Evolutionary conservation across 92 coral and sea anemone genomes (phyloP).

Genomic region (Porites cylindrica): DNA sequence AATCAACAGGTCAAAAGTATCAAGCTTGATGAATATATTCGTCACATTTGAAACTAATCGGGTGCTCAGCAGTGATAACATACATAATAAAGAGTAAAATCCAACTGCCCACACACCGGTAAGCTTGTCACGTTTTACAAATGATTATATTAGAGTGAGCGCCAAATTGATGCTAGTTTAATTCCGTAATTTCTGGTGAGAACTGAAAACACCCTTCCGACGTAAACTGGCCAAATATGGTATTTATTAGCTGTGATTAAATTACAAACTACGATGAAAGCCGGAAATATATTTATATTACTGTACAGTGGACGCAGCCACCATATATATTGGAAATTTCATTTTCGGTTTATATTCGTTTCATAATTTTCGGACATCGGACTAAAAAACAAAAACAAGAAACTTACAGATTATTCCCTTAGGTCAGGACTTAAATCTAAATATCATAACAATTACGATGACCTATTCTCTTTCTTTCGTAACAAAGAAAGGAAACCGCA

Average conservation of each 20-base stretch:
- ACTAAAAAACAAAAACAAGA: background rate
- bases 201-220: constrained; percentile 6
- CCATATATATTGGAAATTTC: background rate
- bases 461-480: background rate
- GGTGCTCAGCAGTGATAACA: background rate
- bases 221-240: background rate
- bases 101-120: background rate
- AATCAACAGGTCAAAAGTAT: background rate
- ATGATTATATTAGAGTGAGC: background rate
- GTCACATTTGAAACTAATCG: constrained; percentile 3
- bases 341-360: background rate
- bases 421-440: background rate
- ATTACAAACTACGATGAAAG: background rate
- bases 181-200: constrained; percentile 9
- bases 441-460: background rate
- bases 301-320: background rate
- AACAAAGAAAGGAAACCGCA: background rate
- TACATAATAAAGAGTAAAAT: background rate
- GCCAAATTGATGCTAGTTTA: background rate
- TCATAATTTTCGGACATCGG: background rate
- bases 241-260: background rate
- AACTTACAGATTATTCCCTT: background rate
- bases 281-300: constrained; percentile 6
- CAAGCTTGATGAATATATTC: background rate
- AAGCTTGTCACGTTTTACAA: background rate